Percentiles rank a stretch among this genome's conserved stretches.
Conservation (phyloP, 2,888 invertebrate genomes). For the Pasiphila rectangulata region DNA sequence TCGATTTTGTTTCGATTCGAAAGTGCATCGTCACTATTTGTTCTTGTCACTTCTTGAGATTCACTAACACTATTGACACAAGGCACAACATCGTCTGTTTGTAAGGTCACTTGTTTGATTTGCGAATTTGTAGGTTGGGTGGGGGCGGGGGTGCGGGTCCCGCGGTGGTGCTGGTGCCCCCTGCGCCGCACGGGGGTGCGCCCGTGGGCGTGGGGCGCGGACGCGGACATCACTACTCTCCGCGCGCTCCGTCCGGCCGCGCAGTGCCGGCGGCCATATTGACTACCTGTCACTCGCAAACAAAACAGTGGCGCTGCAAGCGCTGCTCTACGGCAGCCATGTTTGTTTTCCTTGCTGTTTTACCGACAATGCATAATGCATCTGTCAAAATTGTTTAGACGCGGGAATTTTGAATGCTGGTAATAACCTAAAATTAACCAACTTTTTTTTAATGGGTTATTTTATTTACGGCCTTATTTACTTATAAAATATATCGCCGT, state of each 20-base stretch:
- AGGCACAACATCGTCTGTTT: conserved; percentile 77
- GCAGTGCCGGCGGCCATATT: conserved; percentile 83
- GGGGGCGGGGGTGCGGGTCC: conserved; percentile 79
- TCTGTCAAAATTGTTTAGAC: conserved; percentile 8
- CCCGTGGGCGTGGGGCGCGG: conserved; percentile 80
- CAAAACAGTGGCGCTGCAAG: conserved; percentile 61
- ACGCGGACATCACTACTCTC: conserved; percentile 80
- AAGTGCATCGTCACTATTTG: conserved; percentile 80
- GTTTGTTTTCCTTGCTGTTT: conserved; percentile 65
- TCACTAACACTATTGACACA: conserved; percentile 80
- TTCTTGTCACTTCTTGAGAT: conserved; percentile 79
- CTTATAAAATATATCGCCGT: too few relatives aligned
- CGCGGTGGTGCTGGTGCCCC: conserved; percentile 87
- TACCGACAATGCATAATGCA: conserved; percentile 54
- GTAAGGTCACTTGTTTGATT: conserved; percentile 75
- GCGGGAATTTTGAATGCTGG: conserved; percentile 50
- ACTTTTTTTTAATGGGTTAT: too few relatives aligned
- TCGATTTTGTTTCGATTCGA: conserved; percentile 69
- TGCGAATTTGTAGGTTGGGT: conserved; percentile 50
- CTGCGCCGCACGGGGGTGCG: conserved; percentile 83
- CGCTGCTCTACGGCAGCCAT: conserved; percentile 58
- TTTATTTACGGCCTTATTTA: too few relatives aligned
- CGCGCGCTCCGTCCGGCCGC: conserved; percentile 70
- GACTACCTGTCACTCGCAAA: conserved; percentile 60
- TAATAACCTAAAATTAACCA: too few relatives aligned